phyloP scores from a whole-genome alignment of 2,888 invertebrate genomes.

The Troides oblongomaculatus region DNA sequence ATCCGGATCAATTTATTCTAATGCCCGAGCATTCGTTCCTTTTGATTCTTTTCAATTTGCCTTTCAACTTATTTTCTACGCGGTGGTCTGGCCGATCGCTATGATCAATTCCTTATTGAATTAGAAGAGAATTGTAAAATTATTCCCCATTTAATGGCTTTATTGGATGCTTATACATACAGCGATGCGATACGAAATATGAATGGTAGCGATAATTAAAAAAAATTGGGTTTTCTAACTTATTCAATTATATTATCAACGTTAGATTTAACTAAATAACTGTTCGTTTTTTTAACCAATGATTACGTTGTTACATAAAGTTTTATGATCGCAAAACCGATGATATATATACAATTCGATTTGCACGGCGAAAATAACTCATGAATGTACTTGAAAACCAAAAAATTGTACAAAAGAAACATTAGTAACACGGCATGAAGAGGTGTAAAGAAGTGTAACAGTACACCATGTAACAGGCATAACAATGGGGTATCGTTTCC shows the following conservation, averaged over 20 bases:
- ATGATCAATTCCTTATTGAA: slow-evolving; percentile 21
- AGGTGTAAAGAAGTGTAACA: slow-evolving; percentile 69
- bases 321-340: background rate
- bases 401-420: slow-evolving; percentile 54
- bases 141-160: background rate
- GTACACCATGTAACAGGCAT: slow-evolving; percentile 69
- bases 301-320: background rate
- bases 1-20: slow-evolving; percentile 67
- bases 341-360: slow-evolving; percentile 2
- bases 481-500: slow-evolving; percentile 74
- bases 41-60: slow-evolving; percentile 71
- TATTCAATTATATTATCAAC: too few species aligned
- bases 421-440: slow-evolving; percentile 58
- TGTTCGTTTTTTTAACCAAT: too few species aligned
- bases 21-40: slow-evolving; percentile 64
- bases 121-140: slow-evolving; percentile 22
- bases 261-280: too few species aligned
- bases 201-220: too few species aligned
- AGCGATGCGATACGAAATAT: too few species aligned
- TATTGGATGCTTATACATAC: background rate
- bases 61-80: slow-evolving; percentile 72
- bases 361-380: slow-evolving; percentile 34
- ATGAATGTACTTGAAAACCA: slow-evolving; percentile 33
- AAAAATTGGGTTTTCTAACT: too few species aligned
- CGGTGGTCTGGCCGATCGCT: slow-evolving; percentile 60